phyloP scores from a whole-genome alignment of 2,888 invertebrate genomes.

The Podabrus alpinus region DNA sequence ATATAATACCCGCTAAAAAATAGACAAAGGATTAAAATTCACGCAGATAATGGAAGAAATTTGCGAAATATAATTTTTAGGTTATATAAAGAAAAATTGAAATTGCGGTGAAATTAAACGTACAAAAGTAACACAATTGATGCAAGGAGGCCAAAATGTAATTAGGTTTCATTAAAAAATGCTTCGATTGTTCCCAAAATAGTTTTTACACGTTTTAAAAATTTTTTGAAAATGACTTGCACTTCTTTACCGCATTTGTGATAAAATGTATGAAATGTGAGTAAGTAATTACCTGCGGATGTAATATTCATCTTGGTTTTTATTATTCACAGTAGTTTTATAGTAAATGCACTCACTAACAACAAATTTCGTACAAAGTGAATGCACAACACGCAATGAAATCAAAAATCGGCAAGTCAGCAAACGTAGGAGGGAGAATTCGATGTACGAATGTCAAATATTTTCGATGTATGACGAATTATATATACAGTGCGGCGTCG shows the following conservation, averaged over 20 bases:
- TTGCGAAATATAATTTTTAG: not conserved
- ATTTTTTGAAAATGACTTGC: constrained; percentile 44
- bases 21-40: not conserved
- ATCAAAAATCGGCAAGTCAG: not conserved
- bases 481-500: not conserved
- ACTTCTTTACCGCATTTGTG: constrained; percentile 37
- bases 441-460: not conserved
- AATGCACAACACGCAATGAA: not conserved
- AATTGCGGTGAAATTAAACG: not conserved
- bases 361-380: not conserved
- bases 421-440: constrained; percentile 1
- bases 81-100: not conserved
- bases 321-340: not conserved
- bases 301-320: constrained; percentile 60
- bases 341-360: not conserved
- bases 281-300: constrained; percentile 54
- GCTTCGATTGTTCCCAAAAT: not conserved
- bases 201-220: not conserved
- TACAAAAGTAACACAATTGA: not conserved
- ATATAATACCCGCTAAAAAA: constrained; percentile 84
- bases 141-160: too few species aligned
- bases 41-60: not conserved
- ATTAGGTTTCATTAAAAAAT: not conserved
- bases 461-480: not conserved
- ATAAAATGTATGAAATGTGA: constrained; percentile 11